These are phyloP conservation scores for Oligia latruncula DNA, from an alignment of 2,888 invertebrate genomes.

Conservation along the genomic window DNA sequence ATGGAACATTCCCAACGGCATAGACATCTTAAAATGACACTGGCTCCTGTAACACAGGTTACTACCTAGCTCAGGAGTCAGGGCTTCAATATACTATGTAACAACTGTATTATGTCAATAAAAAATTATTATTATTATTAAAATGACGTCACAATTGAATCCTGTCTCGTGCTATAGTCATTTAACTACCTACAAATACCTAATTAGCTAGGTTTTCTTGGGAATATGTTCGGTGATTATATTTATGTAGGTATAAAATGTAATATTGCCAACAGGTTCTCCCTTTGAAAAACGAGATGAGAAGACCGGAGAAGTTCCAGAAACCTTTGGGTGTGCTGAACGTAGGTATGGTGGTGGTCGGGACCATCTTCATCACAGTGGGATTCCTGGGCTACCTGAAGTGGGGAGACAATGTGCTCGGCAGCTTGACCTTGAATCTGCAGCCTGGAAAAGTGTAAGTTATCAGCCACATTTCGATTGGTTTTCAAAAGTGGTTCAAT, in stretches of 20 bases:
- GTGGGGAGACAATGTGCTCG: slow-evolving; percentile 95
- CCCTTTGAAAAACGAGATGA: slow-evolving; percentile 98
- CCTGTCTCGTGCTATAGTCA: background rate
- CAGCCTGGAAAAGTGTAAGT: slow-evolving; percentile 91
- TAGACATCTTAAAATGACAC: background rate
- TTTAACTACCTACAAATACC: background rate
- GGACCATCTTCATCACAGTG: slow-evolving; percentile 93
- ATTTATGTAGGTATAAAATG: background rate
- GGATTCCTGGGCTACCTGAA: slow-evolving; percentile 97
- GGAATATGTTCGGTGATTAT: background rate
- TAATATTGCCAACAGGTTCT: slow-evolving; percentile 91
- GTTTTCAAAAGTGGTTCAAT: background rate
- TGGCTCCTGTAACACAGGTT: too few species aligned
- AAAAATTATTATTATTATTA: too few species aligned
- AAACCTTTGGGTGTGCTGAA: slow-evolving; percentile 96
- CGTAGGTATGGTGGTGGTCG: slow-evolving; percentile 96
- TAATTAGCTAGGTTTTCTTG: background rate
- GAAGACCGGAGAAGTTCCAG: slow-evolving; percentile 93
- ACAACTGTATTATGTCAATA: too few species aligned
- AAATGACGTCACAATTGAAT: background rate
- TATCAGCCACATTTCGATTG: background rate
- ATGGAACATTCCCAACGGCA: background rate
- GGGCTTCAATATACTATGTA: too few species aligned
- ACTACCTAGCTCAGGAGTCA: too few species aligned
- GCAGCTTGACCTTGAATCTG: slow-evolving; percentile 97